phyloP scores from a whole-genome alignment of 1,140 invertebrate species.

The Antheraea mylitta region DNA sequence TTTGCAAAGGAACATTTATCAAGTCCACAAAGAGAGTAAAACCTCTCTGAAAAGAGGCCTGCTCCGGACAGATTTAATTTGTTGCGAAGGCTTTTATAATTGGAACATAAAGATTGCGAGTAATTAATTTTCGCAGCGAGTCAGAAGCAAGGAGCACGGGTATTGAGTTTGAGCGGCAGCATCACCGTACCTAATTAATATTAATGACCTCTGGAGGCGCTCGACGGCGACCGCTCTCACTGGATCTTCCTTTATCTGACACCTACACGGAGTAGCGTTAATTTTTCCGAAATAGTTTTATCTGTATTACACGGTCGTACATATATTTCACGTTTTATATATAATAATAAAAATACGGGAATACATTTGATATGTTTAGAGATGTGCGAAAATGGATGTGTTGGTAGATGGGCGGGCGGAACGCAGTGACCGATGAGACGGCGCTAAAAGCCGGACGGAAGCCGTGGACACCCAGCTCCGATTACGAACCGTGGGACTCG shows the following conservation, averaged over 20 bases:
- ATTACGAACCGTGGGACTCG: slow-evolving; percentile 70
- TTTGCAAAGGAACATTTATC: slow-evolving; percentile 73
- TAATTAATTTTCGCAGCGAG: slow-evolving; percentile 78
- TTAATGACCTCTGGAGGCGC: slow-evolving; percentile 71
- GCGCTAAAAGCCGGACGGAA: slow-evolving; percentile 78
- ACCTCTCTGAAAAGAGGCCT: slow-evolving; percentile 75
- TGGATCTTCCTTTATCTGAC: slow-evolving; percentile 49
- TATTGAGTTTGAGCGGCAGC: slow-evolving; percentile 54
- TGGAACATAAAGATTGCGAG: slow-evolving; percentile 78
- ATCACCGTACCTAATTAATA: slow-evolving; percentile 74
- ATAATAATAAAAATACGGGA: background rate
- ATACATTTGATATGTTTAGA: slow-evolving; percentile 19
- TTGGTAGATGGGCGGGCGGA: slow-evolving; percentile 31
- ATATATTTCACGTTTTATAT: slow-evolving; percentile 2
- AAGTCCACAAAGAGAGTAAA: slow-evolving; percentile 76
- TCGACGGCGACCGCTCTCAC: slow-evolving; percentile 41
- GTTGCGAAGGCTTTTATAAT: slow-evolving; percentile 79
- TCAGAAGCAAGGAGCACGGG: slow-evolving; percentile 72
- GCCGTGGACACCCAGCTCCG: slow-evolving; percentile 63
- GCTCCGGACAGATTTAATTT: slow-evolving; percentile 78
- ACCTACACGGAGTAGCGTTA: slow-evolving; percentile 41
- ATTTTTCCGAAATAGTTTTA: slow-evolving; percentile 31
- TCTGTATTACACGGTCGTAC: background rate
- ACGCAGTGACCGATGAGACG: slow-evolving; percentile 68
- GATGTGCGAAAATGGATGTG: slow-evolving; percentile 31